Evolutionary conservation across 2,888 invertebrate species (phyloP), one percentile per base, ranked within the genome.

Genomic region (Mythimna loreyi): DNA sequence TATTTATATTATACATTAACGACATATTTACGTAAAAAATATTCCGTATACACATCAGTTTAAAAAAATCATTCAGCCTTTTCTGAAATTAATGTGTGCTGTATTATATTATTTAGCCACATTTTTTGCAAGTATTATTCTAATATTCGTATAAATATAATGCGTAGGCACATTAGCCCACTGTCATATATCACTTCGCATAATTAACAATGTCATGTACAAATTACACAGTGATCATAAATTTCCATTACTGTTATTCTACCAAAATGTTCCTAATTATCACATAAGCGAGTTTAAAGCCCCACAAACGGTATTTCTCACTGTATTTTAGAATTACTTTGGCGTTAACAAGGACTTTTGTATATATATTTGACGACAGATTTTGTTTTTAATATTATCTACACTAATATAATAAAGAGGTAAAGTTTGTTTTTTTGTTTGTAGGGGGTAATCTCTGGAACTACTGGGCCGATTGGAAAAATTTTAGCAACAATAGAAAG

Each of bases 191-290:
- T 79, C 80, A 76, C 28, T 30, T 57, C 28, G 59, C 36, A 67
- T 76, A 79, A 80, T 76, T 74, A 80, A 74, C 68, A 63, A 53
- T 75, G 75, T 76, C 75, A 74, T 76, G 68, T 76, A 60, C 80
- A 76, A 76, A 76, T 79, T 76, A 79, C 47, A 53, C 43, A 45
- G 68, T 63, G 80, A 40, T 68, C 76, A 75, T 76, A 76, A 57
- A 76, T 76, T 76, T 68, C 63, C 33, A 80, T 76, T 76, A 80
- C 47, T 11, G 47, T 76, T 64, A 75, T 80, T 67, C 52, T 23
- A 43, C 59, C 53, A 68, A 76, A 76, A 80, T 63, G 69, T 57
- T 80, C 56, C 63, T 76, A 80, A 75, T 80, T 79, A 80, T 53
- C 60, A 63, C 52, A 52, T 56, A 74, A 74, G 75, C 50, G 75